phyloP scores from a whole-genome alignment of 2,113 vertebrate species.

The Marmota monax region DNA sequence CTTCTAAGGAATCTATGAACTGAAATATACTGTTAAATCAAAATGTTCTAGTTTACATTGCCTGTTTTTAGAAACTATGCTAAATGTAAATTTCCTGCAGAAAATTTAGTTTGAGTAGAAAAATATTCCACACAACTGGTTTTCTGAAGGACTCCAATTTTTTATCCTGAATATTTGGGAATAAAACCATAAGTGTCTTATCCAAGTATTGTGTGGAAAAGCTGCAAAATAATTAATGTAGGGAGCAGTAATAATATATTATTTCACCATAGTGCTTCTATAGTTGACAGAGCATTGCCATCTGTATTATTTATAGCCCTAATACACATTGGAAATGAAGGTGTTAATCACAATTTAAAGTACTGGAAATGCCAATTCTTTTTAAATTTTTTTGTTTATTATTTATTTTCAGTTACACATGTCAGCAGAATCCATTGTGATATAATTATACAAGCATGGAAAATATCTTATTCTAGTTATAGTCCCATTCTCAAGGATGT shows the following conservation, averaged over 20 bases:
- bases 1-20: background rate
- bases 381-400: no score
- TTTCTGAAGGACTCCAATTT: conserved; percentile 54
- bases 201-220: conserved; percentile 29
- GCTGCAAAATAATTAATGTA: background rate
- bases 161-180: conserved; percentile 33
- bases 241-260: background rate
- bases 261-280: background rate
- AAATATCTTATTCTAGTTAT: no score
- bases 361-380: conserved; percentile 3
- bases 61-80: conserved; percentile 1
- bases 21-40: conserved; percentile 24
- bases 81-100: conserved; percentile 18
- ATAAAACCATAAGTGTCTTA: background rate
- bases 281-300: background rate
- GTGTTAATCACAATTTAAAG: conserved; percentile 27
- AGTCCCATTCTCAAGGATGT: no score
- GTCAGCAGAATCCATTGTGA: no score
- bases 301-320: conserved; percentile 20
- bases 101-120: conserved; percentile 58
- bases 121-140: background rate
- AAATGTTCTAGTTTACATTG: conserved; percentile 2
- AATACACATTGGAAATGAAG: background rate
- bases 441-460: no score
- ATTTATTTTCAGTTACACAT: no score